Conservation (phyloP, 2,113 vertebrate species). For the Catharus minimus region DNA sequence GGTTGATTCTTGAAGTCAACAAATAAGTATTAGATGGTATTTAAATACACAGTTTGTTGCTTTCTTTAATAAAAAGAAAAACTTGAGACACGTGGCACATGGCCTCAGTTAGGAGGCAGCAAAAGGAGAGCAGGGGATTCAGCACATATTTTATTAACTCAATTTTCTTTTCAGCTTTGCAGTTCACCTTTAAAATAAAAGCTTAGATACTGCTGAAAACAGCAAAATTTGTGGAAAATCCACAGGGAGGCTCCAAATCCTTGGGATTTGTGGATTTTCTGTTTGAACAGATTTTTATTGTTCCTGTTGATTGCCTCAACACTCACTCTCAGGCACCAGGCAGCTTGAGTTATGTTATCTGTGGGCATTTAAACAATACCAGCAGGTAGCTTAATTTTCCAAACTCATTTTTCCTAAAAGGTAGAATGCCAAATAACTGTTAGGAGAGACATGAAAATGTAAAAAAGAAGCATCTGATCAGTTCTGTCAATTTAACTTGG, state of each 20-base stretch:
- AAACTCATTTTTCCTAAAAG: conserved; percentile 27
- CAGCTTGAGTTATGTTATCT: conserved; percentile 55
- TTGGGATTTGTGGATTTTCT: conserved; percentile 58
- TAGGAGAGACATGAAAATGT: conserved; percentile 24
- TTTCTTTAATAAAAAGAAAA: neutral
- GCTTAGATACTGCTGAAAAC: conserved; percentile 45
- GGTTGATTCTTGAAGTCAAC: neutral
- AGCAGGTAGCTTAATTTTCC: conserved; percentile 57
- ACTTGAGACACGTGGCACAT: neutral
- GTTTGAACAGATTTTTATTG: conserved; percentile 61
- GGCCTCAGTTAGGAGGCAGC: neutral
- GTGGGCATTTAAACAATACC: conserved; percentile 60
- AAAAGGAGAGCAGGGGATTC: conserved; percentile 13
- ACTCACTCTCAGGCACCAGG: conserved; percentile 43
- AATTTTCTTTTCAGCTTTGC: conserved; percentile 48
- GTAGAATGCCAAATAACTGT: conserved; percentile 35
- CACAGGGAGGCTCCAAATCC: conserved; percentile 44
- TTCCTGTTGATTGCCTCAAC: conserved; percentile 60
- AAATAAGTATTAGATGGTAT: neutral
- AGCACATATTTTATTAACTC: conserved; percentile 44
- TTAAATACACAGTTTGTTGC: neutral
- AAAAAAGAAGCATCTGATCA: conserved; percentile 47
- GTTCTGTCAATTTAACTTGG: conserved; percentile 71
- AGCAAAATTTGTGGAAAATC: conserved; percentile 59
- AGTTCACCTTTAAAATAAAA: conserved; percentile 62